Evolutionary conservation across 2,797 vertebrate genomes (phyloP).

Genomic region (Myotis vivesi): DNA sequence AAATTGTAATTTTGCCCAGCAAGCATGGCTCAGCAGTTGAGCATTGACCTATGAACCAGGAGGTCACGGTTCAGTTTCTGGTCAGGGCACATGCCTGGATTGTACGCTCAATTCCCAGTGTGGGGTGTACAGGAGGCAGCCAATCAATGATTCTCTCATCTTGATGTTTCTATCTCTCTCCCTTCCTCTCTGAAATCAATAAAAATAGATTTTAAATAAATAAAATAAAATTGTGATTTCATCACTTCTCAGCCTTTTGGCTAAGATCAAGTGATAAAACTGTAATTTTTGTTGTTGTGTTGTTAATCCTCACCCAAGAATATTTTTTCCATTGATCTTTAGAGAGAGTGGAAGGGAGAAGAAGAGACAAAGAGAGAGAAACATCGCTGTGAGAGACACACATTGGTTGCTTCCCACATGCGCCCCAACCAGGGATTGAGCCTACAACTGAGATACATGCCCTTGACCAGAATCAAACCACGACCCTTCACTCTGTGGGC

Average conservation of each 20-base stretch:
- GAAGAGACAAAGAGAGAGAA: too few relatives aligned
- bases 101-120: neutral
- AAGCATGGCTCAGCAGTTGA: neutral
- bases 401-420: too few relatives aligned
- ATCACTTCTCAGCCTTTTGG: neutral
- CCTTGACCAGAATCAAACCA: too few relatives aligned
- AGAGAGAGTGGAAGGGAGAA: too few relatives aligned
- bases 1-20: neutral
- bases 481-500: too few relatives aligned
- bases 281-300: neutral
- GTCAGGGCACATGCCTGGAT: neutral
- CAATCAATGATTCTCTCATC: neutral
- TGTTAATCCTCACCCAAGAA: neutral
- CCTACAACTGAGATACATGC: too few relatives aligned
- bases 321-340: too few relatives aligned
- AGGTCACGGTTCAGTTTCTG: neutral
- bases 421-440: too few relatives aligned
- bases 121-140: neutral
- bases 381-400: too few relatives aligned
- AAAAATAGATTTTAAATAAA: neutral
- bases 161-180: neutral
- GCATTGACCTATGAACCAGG: neutral
- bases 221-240: neutral
- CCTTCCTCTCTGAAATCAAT: neutral
- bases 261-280: neutral